Base-by-base conservation (phyloP, 2,888 invertebrate species). In the Drosophila gaucha region DNA sequence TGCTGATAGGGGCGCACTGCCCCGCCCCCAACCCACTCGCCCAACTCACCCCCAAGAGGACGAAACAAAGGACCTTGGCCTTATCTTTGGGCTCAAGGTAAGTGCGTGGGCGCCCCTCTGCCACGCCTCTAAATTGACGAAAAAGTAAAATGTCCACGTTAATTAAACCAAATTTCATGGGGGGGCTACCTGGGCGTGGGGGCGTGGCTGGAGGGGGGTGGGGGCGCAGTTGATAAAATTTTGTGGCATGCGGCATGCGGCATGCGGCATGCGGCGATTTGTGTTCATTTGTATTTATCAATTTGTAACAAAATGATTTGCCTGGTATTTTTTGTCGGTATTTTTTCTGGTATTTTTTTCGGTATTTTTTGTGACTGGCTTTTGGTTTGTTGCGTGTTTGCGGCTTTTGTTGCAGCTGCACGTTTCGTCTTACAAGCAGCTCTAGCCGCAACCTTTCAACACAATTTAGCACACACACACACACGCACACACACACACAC, bases 111-210 rank as follows among this genome's bases (percentile, higher is more conserved):
- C n/a, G n/a, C n/a, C n/a, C n/a, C n/a, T n/a, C n/a, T 0, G 16
- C 35, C 35, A 16, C 35, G 33, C 14, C 20, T n/a, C 14, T 22
- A 14, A 20, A 44, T 46, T 58, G 63, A 57, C 33, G 57, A 38
- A 47, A 55, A 46, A 28, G 60, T 16, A 33, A 55, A 73, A 57
- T 46, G 46, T 57, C n/a, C 10, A 26, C 41, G 41, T 64, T 74
- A 74, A 72, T 72, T 64, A 54, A 57, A 57, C 44, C 49, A 35
- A 50, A 56, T 55, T 44, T 47, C n/a, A n/a, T n/a, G 8, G 39
- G 8, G 1, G 0, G 3, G 3, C 6, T 6, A 3, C 8, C 26
- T 35, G 46, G 43, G 18, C 44, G 10, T 30, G 24, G 18, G 41
- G n/a, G 22, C 31, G 10, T 31, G 31, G 30, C 41, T 12, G n/a